Evolutionary conservation across 2,888 invertebrate genomes (phyloP), one percentile per base, ranked within the genome.

Genomic region (Tachina grossa): DNA sequence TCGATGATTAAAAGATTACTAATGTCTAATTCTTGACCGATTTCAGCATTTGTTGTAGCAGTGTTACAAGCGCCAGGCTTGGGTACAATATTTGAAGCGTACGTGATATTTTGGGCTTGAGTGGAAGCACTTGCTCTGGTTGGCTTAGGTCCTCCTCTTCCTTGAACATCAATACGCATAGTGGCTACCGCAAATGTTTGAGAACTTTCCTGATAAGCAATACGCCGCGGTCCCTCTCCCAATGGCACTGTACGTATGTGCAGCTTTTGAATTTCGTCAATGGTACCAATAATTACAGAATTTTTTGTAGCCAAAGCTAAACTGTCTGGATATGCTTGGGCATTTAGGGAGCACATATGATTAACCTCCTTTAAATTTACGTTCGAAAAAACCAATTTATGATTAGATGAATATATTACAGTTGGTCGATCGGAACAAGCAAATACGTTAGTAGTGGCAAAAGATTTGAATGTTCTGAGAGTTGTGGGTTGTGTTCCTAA

Each of bases 351-450:
- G 93, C 99, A 99, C 98, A 99, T 99, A 91, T 99, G 98, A 90
- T 97, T 97, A 0, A 99, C 98, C 92, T 97, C 97, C 90, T 97
- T 97, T 74, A 98, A 94, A 92, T 98, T 98, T 2, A 98, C 99
- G 93, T 99, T 99, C n/a, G 98, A 98, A 93, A 99, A 99, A 4
- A 99, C 98, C 47, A 99, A 94, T 93, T 99, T 99, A 92, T 98
- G 98, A 93, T 99, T 99, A n/a, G 98, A 98, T 8, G 98, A 99
- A 93, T 99, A 99, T 88, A 99, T 99, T 14, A 99, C 99, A 0
- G 99, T 99, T 0, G 99, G 99, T 69, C 99, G 95, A 93, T 99
- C 99, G 0, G 98, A 99, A 92, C 99, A 99, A 31, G 99, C 99
- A 93, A 99, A 99, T 49, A 99, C 98, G 92, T 99, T 99, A 16